phyloP scores from a whole-genome alignment of 2,113 vertebrate genomes.

The Hiodon tergisus region DNA sequence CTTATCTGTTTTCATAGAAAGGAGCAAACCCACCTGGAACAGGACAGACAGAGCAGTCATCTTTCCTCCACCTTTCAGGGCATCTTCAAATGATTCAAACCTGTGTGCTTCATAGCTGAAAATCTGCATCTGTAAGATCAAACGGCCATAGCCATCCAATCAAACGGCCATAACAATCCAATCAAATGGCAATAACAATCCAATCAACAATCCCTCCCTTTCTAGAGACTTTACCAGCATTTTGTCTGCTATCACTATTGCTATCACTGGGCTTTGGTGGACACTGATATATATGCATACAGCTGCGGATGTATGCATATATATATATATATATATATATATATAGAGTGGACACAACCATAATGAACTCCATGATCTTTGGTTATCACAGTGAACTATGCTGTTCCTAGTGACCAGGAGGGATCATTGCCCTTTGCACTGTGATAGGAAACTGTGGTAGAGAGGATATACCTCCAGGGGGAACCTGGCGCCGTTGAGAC shows the following conservation, averaged over 20 bases:
- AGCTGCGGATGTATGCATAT: too few species aligned
- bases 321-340: not conserved
- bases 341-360: not conserved
- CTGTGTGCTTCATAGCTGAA: conserved; percentile 77
- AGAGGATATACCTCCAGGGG: conserved; percentile 81
- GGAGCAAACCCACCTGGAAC: conserved; percentile 73
- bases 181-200: too few species aligned
- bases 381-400: not conserved
- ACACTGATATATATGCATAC: too few species aligned
- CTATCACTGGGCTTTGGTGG: too few species aligned
- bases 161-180: too few species aligned
- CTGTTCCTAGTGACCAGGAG: not conserved
- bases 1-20: not conserved
- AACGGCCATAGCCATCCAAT: too few species aligned
- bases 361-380: not conserved
- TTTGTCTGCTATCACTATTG: too few species aligned
- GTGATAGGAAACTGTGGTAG: not conserved
- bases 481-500: conserved; percentile 85
- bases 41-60: conserved; percentile 81
- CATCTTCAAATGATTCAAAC: conserved; percentile 78
- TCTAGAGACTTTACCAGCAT: too few species aligned
- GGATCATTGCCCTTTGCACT: not conserved
- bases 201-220: too few species aligned
- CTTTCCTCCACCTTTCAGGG: conserved; percentile 74
- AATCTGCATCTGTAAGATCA: conserved; percentile 83